Conservation (phyloP, 2,888 invertebrate genomes). For the Sycophila texana region DNA sequence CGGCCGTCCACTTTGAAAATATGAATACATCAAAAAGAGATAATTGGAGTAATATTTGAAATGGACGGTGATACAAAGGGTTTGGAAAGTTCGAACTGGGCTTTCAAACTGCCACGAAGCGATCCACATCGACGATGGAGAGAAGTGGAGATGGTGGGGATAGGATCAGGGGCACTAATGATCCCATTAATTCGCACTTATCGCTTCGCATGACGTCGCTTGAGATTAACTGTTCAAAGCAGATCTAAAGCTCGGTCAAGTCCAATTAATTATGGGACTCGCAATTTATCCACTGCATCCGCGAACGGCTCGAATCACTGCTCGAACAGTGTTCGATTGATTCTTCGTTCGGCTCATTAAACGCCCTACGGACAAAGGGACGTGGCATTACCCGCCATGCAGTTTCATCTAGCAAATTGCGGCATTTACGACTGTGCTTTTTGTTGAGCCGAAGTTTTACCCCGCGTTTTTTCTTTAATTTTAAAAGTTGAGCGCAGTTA, state of each 20-base stretch:
- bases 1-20: too few species aligned
- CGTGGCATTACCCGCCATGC: background rate
- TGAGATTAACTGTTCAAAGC: constrained; percentile 53
- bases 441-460: too few species aligned
- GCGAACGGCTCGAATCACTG: background rate
- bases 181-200: constrained; percentile 57
- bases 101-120: too few species aligned
- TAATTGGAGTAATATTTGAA: background rate
- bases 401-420: too few species aligned
- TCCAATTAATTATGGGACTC: constrained; percentile 44
- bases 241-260: constrained; percentile 54
- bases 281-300: constrained; percentile 20
- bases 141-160: background rate
- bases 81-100: too few species aligned
- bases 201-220: constrained; percentile 40
- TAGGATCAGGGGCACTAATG: constrained; percentile 37
- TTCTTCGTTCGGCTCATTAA: constrained; percentile 42
- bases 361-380: background rate
- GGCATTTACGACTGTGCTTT: too few species aligned
- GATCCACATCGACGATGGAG: background rate
- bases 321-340: constrained; percentile 9
- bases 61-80: too few species aligned
- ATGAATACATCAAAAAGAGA: too few species aligned
- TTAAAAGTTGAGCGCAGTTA: too few species aligned
- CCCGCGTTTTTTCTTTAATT: too few species aligned